Base-by-base conservation (phyloP, 2,113 vertebrate genomes). In the Micromys minutus region DNA sequence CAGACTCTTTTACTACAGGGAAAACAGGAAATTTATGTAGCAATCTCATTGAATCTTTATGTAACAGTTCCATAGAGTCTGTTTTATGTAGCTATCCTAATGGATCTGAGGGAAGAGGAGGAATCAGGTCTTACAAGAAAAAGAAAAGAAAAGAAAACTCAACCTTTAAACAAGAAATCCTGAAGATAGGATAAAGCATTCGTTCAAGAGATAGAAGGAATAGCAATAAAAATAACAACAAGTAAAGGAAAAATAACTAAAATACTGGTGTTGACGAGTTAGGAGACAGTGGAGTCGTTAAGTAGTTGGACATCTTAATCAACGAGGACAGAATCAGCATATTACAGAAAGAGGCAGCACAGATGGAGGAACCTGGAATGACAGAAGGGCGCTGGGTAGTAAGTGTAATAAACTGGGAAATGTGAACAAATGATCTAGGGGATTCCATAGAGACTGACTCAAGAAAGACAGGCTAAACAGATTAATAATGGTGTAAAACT, bases 201-300 rank as follows among this genome's bases (percentile, higher is more conserved):
- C 34, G 57, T 69, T 72, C 55, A 74, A 59, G 71, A 93, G 74
- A 16, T 57, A 69, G 10, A 52, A 52, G 39, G 31, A n/a, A 59
- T 67, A 67, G 31, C 65, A 67, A 67, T 67, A 16, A 1, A 50
- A 61, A 39, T 3, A 90, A 39, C 29, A 85, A 74, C 17, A 89
- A n/a, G 42, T 57, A 90, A 94, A 57, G 29, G 7, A 75, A 19
- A 85, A 75, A 79, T 10, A 80, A 69, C 61, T 67, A 79, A 80
- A 88, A 85, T 61, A 74, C 22, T 57, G 1, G 26, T 36, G 31
- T 45, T 80, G 90, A 67, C 29, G 47, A 91, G 39, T 17, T 93
- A 91, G 24, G 55, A 89, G 92, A 77, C 2, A 67, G 13, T 69
- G 87, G 21, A 97, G 79, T 67, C 72, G n/a, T 34, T 50, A 92